Evolutionary conservation across 1,140 invertebrate genomes (phyloP).

Genomic region (Dreissena rostriformis): DNA sequence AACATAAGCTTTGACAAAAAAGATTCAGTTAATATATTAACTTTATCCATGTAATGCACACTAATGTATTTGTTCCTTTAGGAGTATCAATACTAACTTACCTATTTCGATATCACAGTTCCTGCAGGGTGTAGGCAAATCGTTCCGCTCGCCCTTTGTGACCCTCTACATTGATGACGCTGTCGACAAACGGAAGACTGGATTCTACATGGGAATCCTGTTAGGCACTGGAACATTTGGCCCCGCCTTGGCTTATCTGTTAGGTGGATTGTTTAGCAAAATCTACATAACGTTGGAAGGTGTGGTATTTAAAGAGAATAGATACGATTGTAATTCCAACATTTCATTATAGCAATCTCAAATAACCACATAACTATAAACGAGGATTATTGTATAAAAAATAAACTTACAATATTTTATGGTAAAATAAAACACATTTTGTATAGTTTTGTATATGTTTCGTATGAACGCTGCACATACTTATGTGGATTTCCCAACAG

Average conservation of each 20-base stretch:
- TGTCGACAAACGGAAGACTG: slow-evolving; percentile 46
- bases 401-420: too few relatives aligned
- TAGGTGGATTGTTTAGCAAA: slow-evolving; percentile 56
- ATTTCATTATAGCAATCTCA: too few relatives aligned
- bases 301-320: not conserved
- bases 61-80: too few relatives aligned
- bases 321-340: too few relatives aligned
- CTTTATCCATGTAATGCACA: too few relatives aligned
- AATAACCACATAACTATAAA: too few relatives aligned
- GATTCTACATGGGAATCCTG: slow-evolving; percentile 54
- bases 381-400: too few relatives aligned
- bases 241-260: slow-evolving; percentile 51
- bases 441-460: not conserved
- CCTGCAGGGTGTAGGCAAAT: slow-evolving; percentile 50
- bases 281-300: slow-evolving; percentile 57
- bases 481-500: too few relatives aligned
- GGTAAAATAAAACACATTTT: not conserved
- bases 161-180: slow-evolving; percentile 46
- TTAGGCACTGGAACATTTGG: slow-evolving; percentile 55
- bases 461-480: too few relatives aligned
- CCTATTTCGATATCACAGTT: slow-evolving; percentile 15
- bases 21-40: too few relatives aligned
- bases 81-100: not conserved
- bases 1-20: too few relatives aligned
- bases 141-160: slow-evolving; percentile 28